Evolutionary conservation across 2,888 invertebrate species (phyloP), one percentile per base, ranked within the genome.

Genomic region (Gibbula magus): DNA sequence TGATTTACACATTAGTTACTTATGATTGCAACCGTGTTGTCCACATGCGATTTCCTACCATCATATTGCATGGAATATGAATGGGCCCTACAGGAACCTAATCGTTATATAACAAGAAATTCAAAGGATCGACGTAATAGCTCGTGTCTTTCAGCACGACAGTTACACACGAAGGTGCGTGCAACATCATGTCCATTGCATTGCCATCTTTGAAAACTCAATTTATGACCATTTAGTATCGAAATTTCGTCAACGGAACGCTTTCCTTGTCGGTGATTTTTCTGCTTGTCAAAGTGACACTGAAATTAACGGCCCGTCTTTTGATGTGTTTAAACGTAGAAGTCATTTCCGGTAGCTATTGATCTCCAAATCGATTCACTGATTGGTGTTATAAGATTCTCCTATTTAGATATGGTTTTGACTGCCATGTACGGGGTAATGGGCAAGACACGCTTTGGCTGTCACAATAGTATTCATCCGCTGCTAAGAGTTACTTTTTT

Each of bases 251-350:
- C 67, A n/a, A 25, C 29, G 67, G 32, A 67, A 32, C 29, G 67
- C 35, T 70, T 70, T 70, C 18, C 70, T 70, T 39, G 70, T 70
- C 70, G 39, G 29, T 35, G 35, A 32, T 35, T 29, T 70, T 61
- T 70, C 39, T 32, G 70, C 70, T 35, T 70, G 70, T 35, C 70
- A 70, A 70, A 70, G 35, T 70, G 70, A 70, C 70, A 70, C 35
- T 10, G 20, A 35, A 70, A 70, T 70, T 35, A 70, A 35, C 29
- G 70, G 16, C 20, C 18, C 0, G 35, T 70, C 32, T 70, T 45
- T 70, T 70, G 70, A 70, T 70, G 70, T 70, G 70, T 70, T 70
- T 70, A 39, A 70, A 70, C 35, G 35, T 32, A 20, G 70, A 70
- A 70, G 70, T 70, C 70, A 70, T 70, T 70, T 70, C 70, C 70